Conservation (phyloP, 2,113 vertebrate genomes). For the Rhadina sibilatrix region DNA sequence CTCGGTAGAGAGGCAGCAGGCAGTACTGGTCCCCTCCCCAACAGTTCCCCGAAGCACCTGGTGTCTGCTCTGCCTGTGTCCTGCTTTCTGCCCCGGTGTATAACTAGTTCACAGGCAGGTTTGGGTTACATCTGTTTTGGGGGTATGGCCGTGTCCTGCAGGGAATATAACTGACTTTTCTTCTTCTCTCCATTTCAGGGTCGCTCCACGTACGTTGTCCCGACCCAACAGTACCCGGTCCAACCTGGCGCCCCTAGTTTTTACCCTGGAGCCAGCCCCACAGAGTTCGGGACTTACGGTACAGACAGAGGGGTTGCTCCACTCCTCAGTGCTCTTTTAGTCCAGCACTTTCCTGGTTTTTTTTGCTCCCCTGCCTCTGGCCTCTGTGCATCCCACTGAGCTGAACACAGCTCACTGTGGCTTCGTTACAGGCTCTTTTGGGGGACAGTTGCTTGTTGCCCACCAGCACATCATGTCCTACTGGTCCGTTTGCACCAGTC, state of each 20-base stretch:
- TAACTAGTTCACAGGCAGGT: not conserved
- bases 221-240: conserved; percentile 92
- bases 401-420: not conserved
- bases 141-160: fast-evolving
- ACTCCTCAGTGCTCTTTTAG: not conserved
- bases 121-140: not conserved
- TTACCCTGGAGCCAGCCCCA: conserved; percentile 91
- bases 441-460: not conserved
- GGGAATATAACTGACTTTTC: not conserved
- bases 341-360: fast-evolving
- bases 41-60: fast-evolving
- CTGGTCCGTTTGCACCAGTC: not conserved
- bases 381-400: fast-evolving
- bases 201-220: conserved; percentile 89
- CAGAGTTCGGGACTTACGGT: conserved; percentile 93
- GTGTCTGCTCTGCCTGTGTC: not conserved
- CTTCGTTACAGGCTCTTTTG: not conserved
- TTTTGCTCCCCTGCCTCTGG: not conserved
- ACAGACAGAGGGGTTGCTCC: conserved; percentile 25
- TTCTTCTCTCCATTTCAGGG: conserved; percentile 70
- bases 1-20: not conserved
- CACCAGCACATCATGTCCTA: not conserved
- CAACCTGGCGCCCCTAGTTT: conserved; percentile 88
- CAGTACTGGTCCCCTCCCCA: not conserved
- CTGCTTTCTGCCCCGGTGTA: not conserved